Conservation (phyloP, 2,797 vertebrate species). For the Microctenopoma stevenorrisi region DNA sequence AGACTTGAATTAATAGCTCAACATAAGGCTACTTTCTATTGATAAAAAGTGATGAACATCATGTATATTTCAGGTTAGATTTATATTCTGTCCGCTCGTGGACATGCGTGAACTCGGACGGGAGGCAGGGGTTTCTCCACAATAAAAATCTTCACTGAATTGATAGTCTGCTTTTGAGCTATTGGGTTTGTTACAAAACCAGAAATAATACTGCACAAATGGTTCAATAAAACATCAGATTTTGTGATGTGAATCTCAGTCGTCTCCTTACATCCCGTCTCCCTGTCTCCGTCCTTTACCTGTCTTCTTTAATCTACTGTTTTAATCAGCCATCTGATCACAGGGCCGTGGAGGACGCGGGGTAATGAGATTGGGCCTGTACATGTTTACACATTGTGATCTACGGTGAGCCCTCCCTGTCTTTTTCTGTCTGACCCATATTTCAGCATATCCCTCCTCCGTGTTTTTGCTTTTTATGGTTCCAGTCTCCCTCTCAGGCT, state of each 20-base stretch:
- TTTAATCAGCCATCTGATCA: conserved; percentile 75
- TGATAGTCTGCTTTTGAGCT: too few relatives aligned
- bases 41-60: too few relatives aligned
- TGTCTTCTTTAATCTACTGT: conserved; percentile 59
- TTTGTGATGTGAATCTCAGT: neutral
- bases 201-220: too few relatives aligned
- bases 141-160: too few relatives aligned
- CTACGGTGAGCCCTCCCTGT: conserved; percentile 68
- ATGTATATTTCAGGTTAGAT: too few relatives aligned
- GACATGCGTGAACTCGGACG: too few relatives aligned
- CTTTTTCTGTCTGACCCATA: conserved; percentile 74
- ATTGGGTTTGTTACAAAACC: too few relatives aligned
- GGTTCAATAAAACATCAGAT: too few relatives aligned
- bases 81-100: too few relatives aligned
- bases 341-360: conserved; percentile 58
- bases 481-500: conserved; percentile 37
- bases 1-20: too few relatives aligned
- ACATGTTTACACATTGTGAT: conserved; percentile 79
- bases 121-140: too few relatives aligned
- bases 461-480: conserved; percentile 53
- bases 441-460: conserved; percentile 61
- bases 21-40: too few relatives aligned
- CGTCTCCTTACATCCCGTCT: conserved; percentile 26
- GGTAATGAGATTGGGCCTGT: conserved; percentile 79
- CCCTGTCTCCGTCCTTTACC: conserved; percentile 42